Percentiles rank a stretch among this genome's conserved stretches.
Evolutionary conservation across 2,888 invertebrate genomes (phyloP).

Genomic region (Caenorhabditis drosophilae): DNA sequence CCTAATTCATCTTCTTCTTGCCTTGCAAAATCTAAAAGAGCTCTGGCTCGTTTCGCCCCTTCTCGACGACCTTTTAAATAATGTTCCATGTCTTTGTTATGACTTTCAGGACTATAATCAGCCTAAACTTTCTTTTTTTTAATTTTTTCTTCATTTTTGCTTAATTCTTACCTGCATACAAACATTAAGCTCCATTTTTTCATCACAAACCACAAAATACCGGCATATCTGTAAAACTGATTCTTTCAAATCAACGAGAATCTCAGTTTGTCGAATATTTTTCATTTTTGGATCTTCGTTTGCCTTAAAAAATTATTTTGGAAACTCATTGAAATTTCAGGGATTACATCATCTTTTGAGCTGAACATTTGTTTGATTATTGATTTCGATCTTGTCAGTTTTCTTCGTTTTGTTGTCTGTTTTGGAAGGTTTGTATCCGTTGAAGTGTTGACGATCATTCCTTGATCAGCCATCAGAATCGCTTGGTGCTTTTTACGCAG

Average conservation of each 20-base stretch:
- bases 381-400: conserved; percentile 87
- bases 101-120: conserved; percentile 93
- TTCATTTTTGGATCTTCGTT: conserved; percentile 76
- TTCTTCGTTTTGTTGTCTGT: conserved; percentile 77
- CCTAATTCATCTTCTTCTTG: conserved; percentile 88
- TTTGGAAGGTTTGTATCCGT: conserved; percentile 86
- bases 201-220: conserved; percentile 90
- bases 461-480: conserved; percentile 94
- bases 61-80: conserved; percentile 90
- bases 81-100: conserved; percentile 89
- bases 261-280: conserved; percentile 96
- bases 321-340: neutral
- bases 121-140: conserved; percentile 72
- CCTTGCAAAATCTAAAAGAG: conserved; percentile 88
- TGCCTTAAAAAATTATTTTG: conserved; percentile 19
- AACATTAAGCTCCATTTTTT: conserved; percentile 76
- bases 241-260: conserved; percentile 94
- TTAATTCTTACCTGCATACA: conserved; percentile 45
- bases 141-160: neutral
- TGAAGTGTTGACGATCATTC: conserved; percentile 85
- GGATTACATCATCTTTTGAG: conserved; percentile 47
- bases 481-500: conserved; percentile 73
- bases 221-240: conserved; percentile 90
- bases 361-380: conserved; percentile 73
- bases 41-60: conserved; percentile 88